Evolutionary conservation across 2,797 vertebrate genomes (phyloP).

Genomic region (Tapera naevia): DNA sequence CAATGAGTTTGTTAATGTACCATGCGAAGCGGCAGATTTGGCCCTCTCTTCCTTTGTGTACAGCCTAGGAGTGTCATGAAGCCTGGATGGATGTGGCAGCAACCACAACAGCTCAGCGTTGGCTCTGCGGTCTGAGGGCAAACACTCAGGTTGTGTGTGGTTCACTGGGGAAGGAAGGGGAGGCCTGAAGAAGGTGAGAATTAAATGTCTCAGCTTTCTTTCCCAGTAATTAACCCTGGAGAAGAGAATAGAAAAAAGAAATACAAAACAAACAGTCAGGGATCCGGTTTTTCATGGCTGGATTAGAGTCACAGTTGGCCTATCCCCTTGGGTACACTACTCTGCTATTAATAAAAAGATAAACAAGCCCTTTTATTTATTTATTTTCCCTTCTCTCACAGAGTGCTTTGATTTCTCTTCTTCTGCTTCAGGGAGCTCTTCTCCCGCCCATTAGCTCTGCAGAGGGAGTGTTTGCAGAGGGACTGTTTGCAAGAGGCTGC

Average conservation of each 20-base stretch:
- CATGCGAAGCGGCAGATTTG: not conserved
- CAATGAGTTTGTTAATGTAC: too few species aligned
- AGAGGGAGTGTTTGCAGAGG: not conserved
- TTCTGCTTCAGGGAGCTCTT: slow-evolving; percentile 34
- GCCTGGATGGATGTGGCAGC: not conserved
- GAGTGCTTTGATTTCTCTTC: slow-evolving; percentile 51
- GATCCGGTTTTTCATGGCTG: slow-evolving; percentile 20
- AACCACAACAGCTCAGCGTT: not conserved
- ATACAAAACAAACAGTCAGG: not conserved
- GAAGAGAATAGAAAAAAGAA: not conserved
- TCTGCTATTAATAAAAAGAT: slow-evolving; percentile 66
- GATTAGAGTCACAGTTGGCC: slow-evolving; percentile 55
- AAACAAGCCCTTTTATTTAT: slow-evolving; percentile 63
- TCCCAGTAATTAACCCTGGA: slow-evolving; percentile 35
- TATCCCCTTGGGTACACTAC: slow-evolving; percentile 23
- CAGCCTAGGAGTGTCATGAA: not conserved
- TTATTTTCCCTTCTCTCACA: slow-evolving; percentile 27
- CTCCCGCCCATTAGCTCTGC: slow-evolving; percentile 1
- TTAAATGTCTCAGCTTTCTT: slow-evolving; percentile 6
- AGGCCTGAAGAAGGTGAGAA: not conserved
- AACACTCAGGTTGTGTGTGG: not conserved
- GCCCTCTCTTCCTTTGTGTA: not conserved
- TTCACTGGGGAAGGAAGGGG: not conserved
- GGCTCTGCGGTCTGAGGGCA: not conserved
- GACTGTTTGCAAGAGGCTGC: not conserved